Base-by-base conservation (phyloP, 1,140 invertebrate genomes). In the Chymomyza costata region DNA sequence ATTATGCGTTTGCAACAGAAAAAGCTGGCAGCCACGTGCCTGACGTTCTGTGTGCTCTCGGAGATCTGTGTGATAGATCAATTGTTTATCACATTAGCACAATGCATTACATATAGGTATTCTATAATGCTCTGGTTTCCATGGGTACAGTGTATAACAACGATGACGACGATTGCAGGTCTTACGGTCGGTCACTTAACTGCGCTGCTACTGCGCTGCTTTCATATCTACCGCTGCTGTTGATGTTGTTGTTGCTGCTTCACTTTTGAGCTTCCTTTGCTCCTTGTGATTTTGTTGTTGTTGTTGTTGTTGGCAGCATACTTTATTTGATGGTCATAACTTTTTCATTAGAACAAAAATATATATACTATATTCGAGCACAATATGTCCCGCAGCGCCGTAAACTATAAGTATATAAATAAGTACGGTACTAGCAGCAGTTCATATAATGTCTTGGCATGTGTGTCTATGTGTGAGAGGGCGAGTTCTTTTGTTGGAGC, bases 301-400 rank as follows among this genome's bases (percentile, higher is more conserved):
- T 14, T 39, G 39, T 54, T 52, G 40, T 39, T 14, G 51, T 37
- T 45, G 43, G 67, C 73, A 80, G 73, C 64, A 80, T 80, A 80
- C 73, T 80, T 80, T 81, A 81, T 80, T 80, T 80, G 73, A 80
- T 80, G 74, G 74, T 73, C 73, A 80, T 80, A 80, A 80, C 73
- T 80, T 80, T 80, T 80, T 80, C 73, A 80, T 80, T 80, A 80
- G 73, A 80, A 80, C 73, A 80, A 80, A 80, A 80, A 80, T 80
- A 78, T 76, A 78, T 80, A 80, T 65, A 40, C 64, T 76, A 78
- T 80, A 80, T 65, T 44, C 64, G 64, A 80, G 73, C 52, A 80
- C 63, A 80, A 73, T 80, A 81, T 80, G 73, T 80, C 74, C 73
- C 73, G 73, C 73, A 68, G 73, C 68, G 73, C 73, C 59, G 68